Evolutionary conservation across 2,888 invertebrate species (phyloP).

Genomic region (Scaptomyza reducta): DNA sequence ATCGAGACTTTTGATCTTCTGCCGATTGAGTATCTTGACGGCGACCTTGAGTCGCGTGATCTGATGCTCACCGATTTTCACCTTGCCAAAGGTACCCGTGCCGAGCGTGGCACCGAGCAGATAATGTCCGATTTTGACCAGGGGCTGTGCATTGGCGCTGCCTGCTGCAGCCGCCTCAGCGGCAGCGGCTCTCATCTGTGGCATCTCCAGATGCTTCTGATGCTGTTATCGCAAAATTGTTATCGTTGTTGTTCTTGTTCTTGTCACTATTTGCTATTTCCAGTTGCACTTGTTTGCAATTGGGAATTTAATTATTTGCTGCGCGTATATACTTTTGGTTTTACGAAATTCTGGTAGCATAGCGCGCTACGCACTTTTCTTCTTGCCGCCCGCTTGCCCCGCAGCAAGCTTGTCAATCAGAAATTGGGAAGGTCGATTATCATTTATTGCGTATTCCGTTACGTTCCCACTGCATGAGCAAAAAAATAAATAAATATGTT

Average conservation of each 20-base stretch:
- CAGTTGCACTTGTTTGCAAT: constrained; percentile 5
- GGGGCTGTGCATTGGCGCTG: constrained; percentile 87
- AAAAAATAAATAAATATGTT: constrained; percentile 25
- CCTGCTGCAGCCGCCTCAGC: constrained; percentile 74
- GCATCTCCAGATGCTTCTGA: constrained; percentile 62
- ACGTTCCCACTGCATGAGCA: constrained; percentile 39
- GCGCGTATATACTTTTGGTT: background rate
- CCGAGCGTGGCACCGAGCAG: constrained; percentile 94
- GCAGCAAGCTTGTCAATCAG: constrained; percentile 3
- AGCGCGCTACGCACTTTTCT: constrained; percentile 30
- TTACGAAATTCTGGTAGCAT: constrained; percentile 14
- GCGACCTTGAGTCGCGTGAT: constrained; percentile 99
- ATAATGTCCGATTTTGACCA: constrained; percentile 98
- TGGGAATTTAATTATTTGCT: background rate
- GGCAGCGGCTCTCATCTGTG: constrained; percentile 77
- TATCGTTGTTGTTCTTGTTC: constrained; percentile 6
- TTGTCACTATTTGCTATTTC: background rate
- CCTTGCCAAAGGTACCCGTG: constrained; percentile 99
- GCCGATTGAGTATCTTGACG: constrained; percentile 98
- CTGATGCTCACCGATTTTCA: constrained; percentile 99
- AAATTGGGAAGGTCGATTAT: constrained; percentile 59
- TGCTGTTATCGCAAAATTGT: constrained; percentile 11
- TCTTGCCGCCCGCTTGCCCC: background rate
- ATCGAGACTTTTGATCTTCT: constrained; percentile 99
- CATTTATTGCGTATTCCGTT: constrained; percentile 69